Conservation (phyloP, 2,113 vertebrate genomes). For the Ondatra zibethicus region DNA sequence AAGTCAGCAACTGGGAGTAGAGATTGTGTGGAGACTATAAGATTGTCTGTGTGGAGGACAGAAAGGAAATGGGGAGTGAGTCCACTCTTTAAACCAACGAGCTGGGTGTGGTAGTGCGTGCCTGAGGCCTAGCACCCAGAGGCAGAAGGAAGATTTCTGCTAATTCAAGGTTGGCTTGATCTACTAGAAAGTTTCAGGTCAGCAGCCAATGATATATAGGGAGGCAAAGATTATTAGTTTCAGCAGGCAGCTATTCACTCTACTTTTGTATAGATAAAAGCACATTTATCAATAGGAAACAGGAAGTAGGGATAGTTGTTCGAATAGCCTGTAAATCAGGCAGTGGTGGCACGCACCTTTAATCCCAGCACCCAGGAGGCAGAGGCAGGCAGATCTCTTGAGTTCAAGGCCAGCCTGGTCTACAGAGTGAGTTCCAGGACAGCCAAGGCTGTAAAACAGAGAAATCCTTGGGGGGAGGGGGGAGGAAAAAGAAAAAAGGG, state of each 20-base stretch:
- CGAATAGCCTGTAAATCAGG: not conserved
- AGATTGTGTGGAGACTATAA: not conserved
- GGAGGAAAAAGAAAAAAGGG: not conserved
- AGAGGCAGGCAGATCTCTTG: not conserved
- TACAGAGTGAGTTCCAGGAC: not conserved
- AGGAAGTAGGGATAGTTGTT: slow-evolving; percentile 32
- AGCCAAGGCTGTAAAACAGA: not conserved
- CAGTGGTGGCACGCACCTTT: not conserved
- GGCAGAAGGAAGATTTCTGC: not conserved
- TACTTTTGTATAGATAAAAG: not conserved
- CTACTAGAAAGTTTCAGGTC: not conserved
- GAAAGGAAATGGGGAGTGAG: not conserved
- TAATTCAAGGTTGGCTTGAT: not conserved
- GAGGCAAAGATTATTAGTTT: not conserved
- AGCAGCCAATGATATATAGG: not conserved
- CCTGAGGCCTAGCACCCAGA: not conserved
- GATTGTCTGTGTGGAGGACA: not conserved
- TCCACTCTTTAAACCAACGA: not conserved
- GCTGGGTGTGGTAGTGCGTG: not conserved
- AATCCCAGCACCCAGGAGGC: not conserved
- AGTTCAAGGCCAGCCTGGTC: not conserved
- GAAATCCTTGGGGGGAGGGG: not conserved
- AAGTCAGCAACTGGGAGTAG: not conserved
- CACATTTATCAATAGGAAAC: slow-evolving; percentile 28
- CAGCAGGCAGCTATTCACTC: not conserved